Evolutionary conservation across 2,888 invertebrate genomes (phyloP).

Genomic region (Apamea anceps): DNA sequence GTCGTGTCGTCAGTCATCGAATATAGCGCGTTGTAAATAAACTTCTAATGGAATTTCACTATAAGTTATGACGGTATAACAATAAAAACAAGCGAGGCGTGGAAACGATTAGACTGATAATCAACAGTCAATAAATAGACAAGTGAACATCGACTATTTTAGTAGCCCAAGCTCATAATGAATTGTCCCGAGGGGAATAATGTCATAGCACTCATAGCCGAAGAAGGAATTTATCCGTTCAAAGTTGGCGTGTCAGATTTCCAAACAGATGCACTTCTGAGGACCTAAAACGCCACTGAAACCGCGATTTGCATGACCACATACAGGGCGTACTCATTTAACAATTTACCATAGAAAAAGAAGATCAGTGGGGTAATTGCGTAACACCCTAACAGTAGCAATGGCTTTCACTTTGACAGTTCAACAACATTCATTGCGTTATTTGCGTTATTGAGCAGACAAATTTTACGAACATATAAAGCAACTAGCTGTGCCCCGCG

Average conservation of each 20-base stretch:
- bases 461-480: no score
- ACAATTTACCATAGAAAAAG: background rate
- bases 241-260: background rate
- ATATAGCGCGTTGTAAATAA: conserved; percentile 65
- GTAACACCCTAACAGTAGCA: no score
- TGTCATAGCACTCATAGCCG: no score
- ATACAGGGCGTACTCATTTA: background rate
- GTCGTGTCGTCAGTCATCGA: conserved; percentile 62
- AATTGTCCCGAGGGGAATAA: background rate
- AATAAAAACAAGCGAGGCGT: conserved; percentile 46
- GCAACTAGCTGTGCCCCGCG: no score
- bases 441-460: no score
- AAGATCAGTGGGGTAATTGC: background rate
- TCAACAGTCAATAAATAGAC: conserved; percentile 28
- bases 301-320: background rate
- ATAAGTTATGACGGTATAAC: conserved; percentile 47
- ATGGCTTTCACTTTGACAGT: no score
- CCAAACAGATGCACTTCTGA: background rate
- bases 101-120: conserved; percentile 21
- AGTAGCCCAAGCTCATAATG: background rate
- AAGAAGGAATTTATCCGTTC: background rate
- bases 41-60: conserved; percentile 54
- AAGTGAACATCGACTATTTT: conserved; percentile 8
- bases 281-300: background rate
- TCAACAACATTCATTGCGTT: no score